These are phyloP conservation scores for Acromyrmex heyeri DNA, from an alignment of 1,140 invertebrate genomes.

Conservation along the genomic window DNA sequence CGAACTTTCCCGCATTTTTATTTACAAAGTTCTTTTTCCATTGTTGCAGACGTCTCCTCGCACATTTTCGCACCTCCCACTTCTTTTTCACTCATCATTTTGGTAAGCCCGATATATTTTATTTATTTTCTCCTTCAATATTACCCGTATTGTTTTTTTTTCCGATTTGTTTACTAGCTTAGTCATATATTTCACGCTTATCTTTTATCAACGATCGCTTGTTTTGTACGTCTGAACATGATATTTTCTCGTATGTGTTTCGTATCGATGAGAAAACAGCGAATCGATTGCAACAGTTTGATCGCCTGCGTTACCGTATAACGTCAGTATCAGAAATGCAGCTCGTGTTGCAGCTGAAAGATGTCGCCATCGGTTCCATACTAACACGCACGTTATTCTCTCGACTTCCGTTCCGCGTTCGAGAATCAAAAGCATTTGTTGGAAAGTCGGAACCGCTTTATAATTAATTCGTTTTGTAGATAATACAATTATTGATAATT, in stretches of 20 bases:
- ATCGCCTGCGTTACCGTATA: conserved; percentile 39
- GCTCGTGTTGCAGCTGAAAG: conserved; percentile 7
- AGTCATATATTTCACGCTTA: conserved; percentile 18
- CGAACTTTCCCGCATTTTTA: conserved; percentile 42
- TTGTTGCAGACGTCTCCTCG: conserved; percentile 67
- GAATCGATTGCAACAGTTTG: neutral
- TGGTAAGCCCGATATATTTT: conserved; percentile 64
- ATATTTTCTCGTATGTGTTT: neutral
- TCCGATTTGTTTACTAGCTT: neutral
- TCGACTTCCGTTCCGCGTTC: too few relatives aligned
- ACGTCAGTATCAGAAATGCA: conserved; percentile 43
- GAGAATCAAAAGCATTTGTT: neutral
- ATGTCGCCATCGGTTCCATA: conserved; percentile 54
- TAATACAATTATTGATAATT: conserved; percentile 25
- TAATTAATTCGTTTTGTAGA: neutral
- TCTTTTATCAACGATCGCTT: neutral
- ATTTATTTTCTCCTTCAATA: conserved; percentile 56
- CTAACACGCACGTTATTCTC: neutral
- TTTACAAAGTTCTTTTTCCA: conserved; percentile 50
- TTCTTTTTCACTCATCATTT: conserved; percentile 70
- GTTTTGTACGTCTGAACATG: neutral
- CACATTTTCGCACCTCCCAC: conserved; percentile 50
- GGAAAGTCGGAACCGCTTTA: neutral
- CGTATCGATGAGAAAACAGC: conserved; percentile 1
- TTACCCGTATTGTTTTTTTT: neutral